Evolutionary conservation across 1,140 invertebrate species (phyloP).

Genomic region (Microplitis mediator): DNA sequence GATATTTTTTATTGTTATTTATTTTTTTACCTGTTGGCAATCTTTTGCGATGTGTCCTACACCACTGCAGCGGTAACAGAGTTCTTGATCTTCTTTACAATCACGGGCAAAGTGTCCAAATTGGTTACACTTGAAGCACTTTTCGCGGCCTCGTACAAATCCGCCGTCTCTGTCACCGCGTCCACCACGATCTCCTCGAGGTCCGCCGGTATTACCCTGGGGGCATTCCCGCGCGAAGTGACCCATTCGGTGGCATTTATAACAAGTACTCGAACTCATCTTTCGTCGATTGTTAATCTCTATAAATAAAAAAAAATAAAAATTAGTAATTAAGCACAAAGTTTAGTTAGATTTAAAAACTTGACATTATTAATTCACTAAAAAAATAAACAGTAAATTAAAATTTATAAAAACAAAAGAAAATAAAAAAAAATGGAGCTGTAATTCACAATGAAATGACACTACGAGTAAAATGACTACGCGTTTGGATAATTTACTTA

Average conservation of each 20-base stretch:
- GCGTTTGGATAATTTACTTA: too few relatives aligned
- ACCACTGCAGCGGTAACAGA: slow-evolving; percentile 84
- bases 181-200: slow-evolving; percentile 60
- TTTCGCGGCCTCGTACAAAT: slow-evolving; percentile 71
- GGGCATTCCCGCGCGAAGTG: slow-evolving; percentile 87
- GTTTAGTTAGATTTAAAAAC: neutral
- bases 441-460: too few relatives aligned
- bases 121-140: slow-evolving; percentile 95
- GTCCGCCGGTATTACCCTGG: slow-evolving; percentile 65
- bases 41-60: slow-evolving; percentile 90
- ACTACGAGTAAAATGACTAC: too few relatives aligned
- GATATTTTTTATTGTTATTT: neutral
- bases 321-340: too few relatives aligned
- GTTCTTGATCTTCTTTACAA: slow-evolving; percentile 84
- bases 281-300: slow-evolving; percentile 36
- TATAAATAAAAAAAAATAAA: neutral
- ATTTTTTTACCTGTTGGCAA: slow-evolving; percentile 69
- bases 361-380: neutral
- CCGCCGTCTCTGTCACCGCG: slow-evolving; percentile 64
- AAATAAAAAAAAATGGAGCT: too few relatives aligned
- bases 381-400: neutral
- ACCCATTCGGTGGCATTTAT: slow-evolving; percentile 87
- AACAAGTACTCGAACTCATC: slow-evolving; percentile 75
- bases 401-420: too few relatives aligned
- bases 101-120: slow-evolving; percentile 91